Base-by-base conservation (phyloP, 2,113 vertebrate genomes). In the Saguinus midas region DNA sequence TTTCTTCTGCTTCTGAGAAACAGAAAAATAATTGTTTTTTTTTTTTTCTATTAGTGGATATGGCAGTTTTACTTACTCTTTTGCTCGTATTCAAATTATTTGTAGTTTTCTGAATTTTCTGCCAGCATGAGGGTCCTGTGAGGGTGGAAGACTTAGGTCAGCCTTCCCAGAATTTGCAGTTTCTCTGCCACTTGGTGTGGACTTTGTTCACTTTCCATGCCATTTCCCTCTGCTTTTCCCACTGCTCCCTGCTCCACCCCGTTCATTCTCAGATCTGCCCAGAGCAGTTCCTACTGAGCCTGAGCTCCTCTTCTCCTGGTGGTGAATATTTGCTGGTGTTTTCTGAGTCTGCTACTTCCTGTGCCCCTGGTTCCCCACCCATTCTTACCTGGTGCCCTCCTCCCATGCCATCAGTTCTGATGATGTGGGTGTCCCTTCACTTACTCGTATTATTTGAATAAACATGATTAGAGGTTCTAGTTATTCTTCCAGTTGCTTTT, bases 1-100 rank as follows among this genome's bases (percentile, higher is more conserved):
- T 96, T 94, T 96, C 12, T 94, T 88, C 40, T 80, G 52, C 57
- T 84, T 35, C 48, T 81, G 80, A 86, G 79, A 82, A 89, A 85
- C 75, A 85, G 37, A 40, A 40, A 40, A 40, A 8, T 58, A 61
- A 16, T 20, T 23, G 48, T 4, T 89, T 58, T 40, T 40, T n/a
- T n/a, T n/a, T 55, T 81, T 66, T 75, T 52, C 58, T 79, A 37
- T 6, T 9, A 40, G 27, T 70, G 17, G 32, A 10, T 55, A 45
- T 80, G 72, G 61, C 55, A 83, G 1, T 82, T 89, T 82, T 61
- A 58, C 32, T 70, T 91, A 66, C 2, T 37, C 58, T 83, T 61
- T n/a, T 32, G 25, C 43, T 92, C 11, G 14, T 70, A 23, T 80
- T 79, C 25, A 32, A 72, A 61, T 82, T 82, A 43, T 68, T 45